A percentile compares a stretch with the other conserved stretches of the same genome.
phyloP scores from a whole-genome alignment of 2,113 vertebrate genomes.

The Progne subis region DNA sequence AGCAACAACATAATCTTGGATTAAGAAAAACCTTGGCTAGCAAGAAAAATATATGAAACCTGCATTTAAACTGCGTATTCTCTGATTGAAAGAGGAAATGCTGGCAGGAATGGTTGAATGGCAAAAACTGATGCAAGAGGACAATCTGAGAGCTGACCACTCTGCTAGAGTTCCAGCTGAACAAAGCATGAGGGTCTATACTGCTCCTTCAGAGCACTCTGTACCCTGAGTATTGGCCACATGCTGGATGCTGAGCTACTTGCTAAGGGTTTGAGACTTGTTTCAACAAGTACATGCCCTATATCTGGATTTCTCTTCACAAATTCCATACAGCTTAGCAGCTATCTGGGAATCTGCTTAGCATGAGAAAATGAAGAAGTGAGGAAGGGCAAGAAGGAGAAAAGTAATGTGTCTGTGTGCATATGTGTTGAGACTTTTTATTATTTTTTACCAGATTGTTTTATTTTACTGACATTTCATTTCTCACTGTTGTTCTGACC shows the following conservation, averaged over 20 bases:
- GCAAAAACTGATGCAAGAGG: background rate
- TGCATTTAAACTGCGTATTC: background rate
- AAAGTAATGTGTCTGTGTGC: background rate
- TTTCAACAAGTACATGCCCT: background rate
- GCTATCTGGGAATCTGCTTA: constrained; percentile 55
- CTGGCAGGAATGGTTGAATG: background rate
- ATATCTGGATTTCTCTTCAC: constrained; percentile 43
- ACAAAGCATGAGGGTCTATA: background rate
- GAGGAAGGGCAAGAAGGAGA: background rate
- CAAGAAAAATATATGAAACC: background rate
- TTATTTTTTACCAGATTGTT: background rate
- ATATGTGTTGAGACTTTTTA: background rate
- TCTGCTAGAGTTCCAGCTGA: background rate
- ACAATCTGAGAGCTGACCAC: background rate
- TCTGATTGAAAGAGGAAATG: background rate
- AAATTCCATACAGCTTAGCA: constrained; percentile 22
- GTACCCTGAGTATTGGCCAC: background rate
- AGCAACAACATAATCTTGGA: background rate
- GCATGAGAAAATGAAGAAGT: constrained; percentile 8
- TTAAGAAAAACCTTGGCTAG: background rate
- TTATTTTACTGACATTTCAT: constrained; percentile 14
- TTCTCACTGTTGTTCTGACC: constrained; percentile 3
- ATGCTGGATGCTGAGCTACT: background rate
- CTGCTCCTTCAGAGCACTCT: background rate
- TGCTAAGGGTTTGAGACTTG: background rate